A percentile compares a stretch with the other conserved stretches of the same genome.
Evolutionary conservation across 2,113 vertebrate genomes (phyloP).

Genomic region (Pygathrix nemaeus): DNA sequence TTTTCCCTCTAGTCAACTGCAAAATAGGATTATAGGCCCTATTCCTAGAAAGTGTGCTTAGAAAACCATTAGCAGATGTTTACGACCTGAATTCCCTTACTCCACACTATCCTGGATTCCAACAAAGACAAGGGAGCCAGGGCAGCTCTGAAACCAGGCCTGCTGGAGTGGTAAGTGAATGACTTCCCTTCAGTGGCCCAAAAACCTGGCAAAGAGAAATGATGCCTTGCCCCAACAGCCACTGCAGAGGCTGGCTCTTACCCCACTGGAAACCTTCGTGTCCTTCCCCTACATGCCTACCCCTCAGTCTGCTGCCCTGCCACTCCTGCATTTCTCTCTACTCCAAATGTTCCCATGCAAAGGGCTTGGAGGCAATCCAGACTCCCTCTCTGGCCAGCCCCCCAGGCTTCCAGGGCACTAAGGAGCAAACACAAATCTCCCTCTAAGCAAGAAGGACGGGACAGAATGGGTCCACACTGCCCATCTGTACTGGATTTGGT

Average conservation of each 20-base stretch:
- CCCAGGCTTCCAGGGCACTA: not conserved
- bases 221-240: not conserved
- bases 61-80: slow-evolving; percentile 44
- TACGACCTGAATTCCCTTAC: not conserved
- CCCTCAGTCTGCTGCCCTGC: not conserved
- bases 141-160: not conserved
- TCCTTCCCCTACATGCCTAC: not conserved
- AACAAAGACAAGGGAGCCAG: not conserved
- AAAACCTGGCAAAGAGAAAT: not conserved
- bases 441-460: not conserved
- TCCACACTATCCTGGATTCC: not conserved
- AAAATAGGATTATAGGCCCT: slow-evolving; percentile 60
- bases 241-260: not conserved
- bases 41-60: slow-evolving; percentile 38
- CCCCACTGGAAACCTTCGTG: not conserved
- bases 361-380: not conserved
- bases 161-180: not conserved
- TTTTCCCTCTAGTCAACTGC: slow-evolving; percentile 76
- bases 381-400: not conserved
- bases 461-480: not conserved
- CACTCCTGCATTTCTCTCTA: not conserved
- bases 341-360: not conserved
- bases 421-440: not conserved
- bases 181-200: not conserved
- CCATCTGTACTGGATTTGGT: not conserved